phyloP scores from a whole-genome alignment of 2,797 vertebrate species.

The Scolopax bukidnonensis region DNA sequence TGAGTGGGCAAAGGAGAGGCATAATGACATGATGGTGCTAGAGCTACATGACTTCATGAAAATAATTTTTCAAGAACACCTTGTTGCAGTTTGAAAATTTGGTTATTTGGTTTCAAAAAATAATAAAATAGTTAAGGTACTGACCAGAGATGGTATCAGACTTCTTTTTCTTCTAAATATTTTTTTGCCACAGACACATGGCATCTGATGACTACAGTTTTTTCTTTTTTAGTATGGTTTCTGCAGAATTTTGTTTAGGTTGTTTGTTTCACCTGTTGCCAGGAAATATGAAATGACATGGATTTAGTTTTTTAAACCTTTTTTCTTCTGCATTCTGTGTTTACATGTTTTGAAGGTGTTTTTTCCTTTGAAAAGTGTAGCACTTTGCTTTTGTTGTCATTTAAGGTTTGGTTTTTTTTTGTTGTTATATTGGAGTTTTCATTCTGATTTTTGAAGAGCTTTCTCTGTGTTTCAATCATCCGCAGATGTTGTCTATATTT shows the following conservation, averaged over 20 bases:
- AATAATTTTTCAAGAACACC: conserved; percentile 61
- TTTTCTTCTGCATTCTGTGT: background rate
- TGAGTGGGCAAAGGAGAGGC: conserved; percentile 19
- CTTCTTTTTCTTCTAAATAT: background rate
- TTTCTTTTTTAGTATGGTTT: background rate
- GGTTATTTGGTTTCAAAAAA: background rate
- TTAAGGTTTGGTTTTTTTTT: background rate
- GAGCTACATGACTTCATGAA: conserved; percentile 29
- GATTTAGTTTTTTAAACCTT: background rate
- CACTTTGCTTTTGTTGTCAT: background rate
- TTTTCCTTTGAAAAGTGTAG: background rate
- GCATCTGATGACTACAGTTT: background rate
- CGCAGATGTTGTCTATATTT: background rate
- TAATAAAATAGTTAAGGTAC: conserved; percentile 41
- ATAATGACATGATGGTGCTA: background rate
- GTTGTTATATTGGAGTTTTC: background rate
- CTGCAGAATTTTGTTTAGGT: background rate
- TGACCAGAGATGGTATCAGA: background rate
- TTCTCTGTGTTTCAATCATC: background rate
- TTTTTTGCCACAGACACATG: background rate
- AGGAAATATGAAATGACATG: background rate
- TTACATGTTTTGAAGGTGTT: background rate
- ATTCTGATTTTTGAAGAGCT: background rate
- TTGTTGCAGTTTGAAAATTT: background rate
- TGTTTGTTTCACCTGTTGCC: background rate